Evolutionary conservation across 2,888 invertebrate genomes (phyloP).

Genomic region (Serripes groenlandicus): DNA sequence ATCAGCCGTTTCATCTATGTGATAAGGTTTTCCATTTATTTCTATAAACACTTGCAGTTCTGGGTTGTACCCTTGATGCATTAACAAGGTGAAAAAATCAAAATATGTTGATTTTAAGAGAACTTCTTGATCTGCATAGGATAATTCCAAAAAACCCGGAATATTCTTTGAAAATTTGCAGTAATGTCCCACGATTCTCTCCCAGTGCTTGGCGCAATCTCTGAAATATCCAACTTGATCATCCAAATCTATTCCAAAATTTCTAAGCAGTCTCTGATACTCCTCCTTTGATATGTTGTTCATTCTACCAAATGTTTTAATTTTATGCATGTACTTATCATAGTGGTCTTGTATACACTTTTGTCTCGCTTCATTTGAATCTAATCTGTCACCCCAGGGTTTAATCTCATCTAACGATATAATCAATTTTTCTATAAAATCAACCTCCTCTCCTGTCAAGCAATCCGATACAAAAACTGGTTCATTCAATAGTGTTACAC

Average conservation of each 20-base stretch:
- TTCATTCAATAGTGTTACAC: background rate
- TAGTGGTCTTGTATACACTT: conserved; percentile 39
- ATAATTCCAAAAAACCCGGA: conserved; percentile 45
- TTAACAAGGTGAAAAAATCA: conserved; percentile 51
- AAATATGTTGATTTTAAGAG: conserved; percentile 51
- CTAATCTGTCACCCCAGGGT: conserved; percentile 44
- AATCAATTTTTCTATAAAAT: conserved; percentile 21
- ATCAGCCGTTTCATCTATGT: conserved; percentile 59
- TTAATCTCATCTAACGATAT: conserved; percentile 45
- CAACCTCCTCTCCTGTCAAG: background rate
- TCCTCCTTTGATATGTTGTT: conserved; percentile 36
- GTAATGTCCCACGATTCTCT: conserved; percentile 36
- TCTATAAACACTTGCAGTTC: conserved; percentile 48
- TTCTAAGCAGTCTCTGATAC: conserved; percentile 40
- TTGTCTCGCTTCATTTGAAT: conserved; percentile 17
- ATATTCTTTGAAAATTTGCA: conserved; percentile 53
- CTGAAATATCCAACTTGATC: conserved; percentile 41
- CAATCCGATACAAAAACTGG: background rate
- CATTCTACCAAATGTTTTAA: conserved; percentile 48
- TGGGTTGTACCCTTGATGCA: conserved; percentile 39
- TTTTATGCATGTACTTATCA: conserved; percentile 45
- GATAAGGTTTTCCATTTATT: conserved; percentile 43
- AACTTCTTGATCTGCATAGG: conserved; percentile 46
- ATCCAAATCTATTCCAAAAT: conserved; percentile 56
- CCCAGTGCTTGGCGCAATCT: conserved; percentile 23